Base-by-base conservation (phyloP, 1,140 invertebrate genomes). In the Drosophila micromelanica region DNA sequence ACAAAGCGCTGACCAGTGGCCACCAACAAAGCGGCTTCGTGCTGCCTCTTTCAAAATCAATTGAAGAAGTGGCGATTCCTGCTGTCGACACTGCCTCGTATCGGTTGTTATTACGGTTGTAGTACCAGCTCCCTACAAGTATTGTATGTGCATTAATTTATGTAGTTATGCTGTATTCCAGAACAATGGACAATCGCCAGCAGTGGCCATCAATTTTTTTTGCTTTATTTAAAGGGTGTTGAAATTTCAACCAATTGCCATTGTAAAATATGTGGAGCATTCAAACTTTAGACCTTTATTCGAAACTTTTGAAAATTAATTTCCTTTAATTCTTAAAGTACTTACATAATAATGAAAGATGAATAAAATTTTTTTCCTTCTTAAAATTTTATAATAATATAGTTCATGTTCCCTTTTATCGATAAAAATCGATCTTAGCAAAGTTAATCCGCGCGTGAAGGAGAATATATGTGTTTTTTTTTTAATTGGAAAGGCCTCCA, bases 31-130 rank as follows among this genome's bases (percentile, higher is more conserved):
- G 84, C 70, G 73, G 52, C 72, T 82, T 73, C 59, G 46, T 57
- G 48, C 27, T 32, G 43, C 27, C 65, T 70, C 54, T 64, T 20
- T 52, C 27, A 79, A 87, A 76, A 79, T 87, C 84, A 84, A 90
- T 89, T 87, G 84, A 72, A 89, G 75, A 84, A 84, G 79, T 89
- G 85, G 76, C 79, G 73, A 89, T 89, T 89, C 84, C 84, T 84
- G 84, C 80, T 89, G 79, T 89, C 84, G 84, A 84, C 84, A 89
- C 73, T 43, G 43, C 52, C 32, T 52, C 37, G 35, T 40, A 65
- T 67, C 38, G 62, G 30, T 64, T 71, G 68, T 71, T 71, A 64
- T 68, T 68, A 60, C 37, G 55, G 6, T 49, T 73, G 62, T 70
- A 42, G 32, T 48, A 57, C 55, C 23, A 42, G 37, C 8, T 11